Evolutionary conservation across 2,888 invertebrate species (phyloP).

Genomic region (Spisula subtruncata): DNA sequence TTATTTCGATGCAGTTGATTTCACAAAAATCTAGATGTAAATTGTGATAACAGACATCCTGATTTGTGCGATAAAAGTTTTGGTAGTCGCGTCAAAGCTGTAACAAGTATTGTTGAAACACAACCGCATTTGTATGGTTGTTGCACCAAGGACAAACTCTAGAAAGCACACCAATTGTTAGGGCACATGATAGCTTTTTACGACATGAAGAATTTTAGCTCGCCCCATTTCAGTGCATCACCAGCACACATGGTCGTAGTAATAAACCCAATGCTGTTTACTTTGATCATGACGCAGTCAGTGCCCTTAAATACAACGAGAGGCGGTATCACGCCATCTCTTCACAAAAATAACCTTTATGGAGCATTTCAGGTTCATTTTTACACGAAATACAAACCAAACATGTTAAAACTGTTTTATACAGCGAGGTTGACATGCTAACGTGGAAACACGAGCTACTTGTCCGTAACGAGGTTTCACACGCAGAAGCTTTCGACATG

Average conservation of each 20-base stretch:
- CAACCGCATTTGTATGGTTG: background rate
- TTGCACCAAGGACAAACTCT: background rate
- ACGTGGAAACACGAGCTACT: background rate
- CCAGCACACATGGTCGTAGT: constrained; percentile 44
- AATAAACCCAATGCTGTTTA: constrained; percentile 37
- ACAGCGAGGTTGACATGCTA: constrained; percentile 6
- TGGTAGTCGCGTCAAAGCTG: background rate
- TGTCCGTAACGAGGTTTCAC: background rate
- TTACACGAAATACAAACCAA: background rate
- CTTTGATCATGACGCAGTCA: constrained; percentile 56
- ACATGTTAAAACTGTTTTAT: constrained; percentile 14
- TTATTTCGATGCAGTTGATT: constrained; percentile 36
- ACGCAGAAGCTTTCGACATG: no score
- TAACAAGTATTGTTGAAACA: background rate
- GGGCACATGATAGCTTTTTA: constrained; percentile 46
- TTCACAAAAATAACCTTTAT: constrained; percentile 39
- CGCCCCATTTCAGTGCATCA: constrained; percentile 17
- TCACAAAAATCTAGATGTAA: constrained; percentile 50
- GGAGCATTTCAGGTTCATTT: constrained; percentile 18
- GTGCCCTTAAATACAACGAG: constrained; percentile 40
- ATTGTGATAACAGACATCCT: constrained; percentile 33
- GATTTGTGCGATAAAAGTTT: background rate
- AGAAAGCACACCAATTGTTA: background rate
- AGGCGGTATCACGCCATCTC: constrained; percentile 49
- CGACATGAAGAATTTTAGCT: constrained; percentile 50